These are phyloP conservation scores for Microctenopoma lineatum DNA, from an alignment of 2,797 vertebrate genomes.

Conservation along the genomic window DNA sequence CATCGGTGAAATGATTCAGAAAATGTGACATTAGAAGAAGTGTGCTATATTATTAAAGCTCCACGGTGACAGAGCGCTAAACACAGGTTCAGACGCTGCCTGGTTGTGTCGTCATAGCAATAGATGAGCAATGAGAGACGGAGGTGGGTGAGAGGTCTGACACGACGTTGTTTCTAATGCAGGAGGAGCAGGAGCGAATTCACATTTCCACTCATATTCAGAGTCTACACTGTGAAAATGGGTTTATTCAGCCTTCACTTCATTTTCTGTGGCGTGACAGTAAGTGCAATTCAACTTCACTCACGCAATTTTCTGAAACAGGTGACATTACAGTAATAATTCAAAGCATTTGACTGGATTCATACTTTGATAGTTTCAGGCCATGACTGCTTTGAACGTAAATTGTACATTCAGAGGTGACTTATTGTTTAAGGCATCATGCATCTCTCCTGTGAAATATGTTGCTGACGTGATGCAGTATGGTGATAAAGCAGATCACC, in stretches of 20 bases:
- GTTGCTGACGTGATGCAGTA: background rate
- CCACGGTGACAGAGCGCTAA: conserved; percentile 61
- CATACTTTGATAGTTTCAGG: background rate
- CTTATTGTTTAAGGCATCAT: background rate
- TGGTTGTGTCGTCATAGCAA: conserved; percentile 71
- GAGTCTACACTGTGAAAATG: background rate
- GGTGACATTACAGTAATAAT: conserved; percentile 14
- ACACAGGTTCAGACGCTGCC: conserved; percentile 60
- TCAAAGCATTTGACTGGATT: conserved; percentile 26
- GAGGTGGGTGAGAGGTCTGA: conserved; percentile 16
- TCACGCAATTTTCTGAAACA: conserved; percentile 22
- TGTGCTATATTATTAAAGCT: conserved; percentile 75
- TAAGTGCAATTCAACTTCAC: conserved; percentile 24
- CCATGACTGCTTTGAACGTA: background rate
- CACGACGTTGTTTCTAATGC: conserved; percentile 18
- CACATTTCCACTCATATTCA: conserved; percentile 13
- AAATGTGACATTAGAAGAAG: conserved; percentile 74
- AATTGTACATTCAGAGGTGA: background rate
- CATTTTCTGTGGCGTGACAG: background rate
- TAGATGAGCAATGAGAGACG: conserved; percentile 30
- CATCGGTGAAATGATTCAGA: conserved; percentile 67
- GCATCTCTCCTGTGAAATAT: background rate
- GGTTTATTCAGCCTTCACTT: conserved; percentile 24
- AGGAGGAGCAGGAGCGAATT: conserved; percentile 12
- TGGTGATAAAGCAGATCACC: background rate